Evolutionary conservation across 2,113 vertebrate species (phyloP), one percentile per base, ranked within the genome.

Genomic region (Crotalus helleri): DNA sequence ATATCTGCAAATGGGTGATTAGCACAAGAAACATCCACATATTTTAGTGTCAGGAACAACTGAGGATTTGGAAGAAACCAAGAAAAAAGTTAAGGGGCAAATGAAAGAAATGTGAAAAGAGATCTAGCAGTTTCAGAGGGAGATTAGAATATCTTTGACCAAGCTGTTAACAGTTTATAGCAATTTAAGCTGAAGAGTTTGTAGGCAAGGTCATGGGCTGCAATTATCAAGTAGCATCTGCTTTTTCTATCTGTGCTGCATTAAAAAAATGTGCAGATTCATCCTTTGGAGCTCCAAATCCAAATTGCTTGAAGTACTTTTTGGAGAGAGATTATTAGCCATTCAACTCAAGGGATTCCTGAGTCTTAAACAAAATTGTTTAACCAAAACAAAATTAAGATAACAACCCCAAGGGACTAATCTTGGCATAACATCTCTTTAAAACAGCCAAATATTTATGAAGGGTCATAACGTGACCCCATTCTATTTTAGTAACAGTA

Each of bases 401-500:
- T 95, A 95, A 94, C 51, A 95, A 94, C 1, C 0, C 88, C 89
- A 90, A 95, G 81, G 88, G 95, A 95, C 3, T 3, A 90, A 92
- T 54, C 92, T 94, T 95, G 69, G 87, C 89, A 88, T 93, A 95
- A 49, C 24, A 90, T 86, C 55, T 92, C 93, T 90, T 54, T 61
- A 93, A 90, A 94, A 58, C 19, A 93, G 46, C 26, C 90, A 97
- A 96, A 96, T n/a, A 90, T 92, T 96, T 96, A 93, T 29, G 85
- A 91, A 92, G 93, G 93, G 88, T 0, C 51, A 69, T 69, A 93
- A 57, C 3, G 11, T 92, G 54, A 39, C 8, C 96, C 59, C 59
- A 39, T 94, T 94, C 92, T 93, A 85, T 94, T 97, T 95, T 55
- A 93, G 90, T 90, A 96, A 91, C 87, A 21, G 87, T 19, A 24